phyloP scores from a whole-genome alignment of 2,113 vertebrate species.

The Myrmecobius fasciatus region DNA sequence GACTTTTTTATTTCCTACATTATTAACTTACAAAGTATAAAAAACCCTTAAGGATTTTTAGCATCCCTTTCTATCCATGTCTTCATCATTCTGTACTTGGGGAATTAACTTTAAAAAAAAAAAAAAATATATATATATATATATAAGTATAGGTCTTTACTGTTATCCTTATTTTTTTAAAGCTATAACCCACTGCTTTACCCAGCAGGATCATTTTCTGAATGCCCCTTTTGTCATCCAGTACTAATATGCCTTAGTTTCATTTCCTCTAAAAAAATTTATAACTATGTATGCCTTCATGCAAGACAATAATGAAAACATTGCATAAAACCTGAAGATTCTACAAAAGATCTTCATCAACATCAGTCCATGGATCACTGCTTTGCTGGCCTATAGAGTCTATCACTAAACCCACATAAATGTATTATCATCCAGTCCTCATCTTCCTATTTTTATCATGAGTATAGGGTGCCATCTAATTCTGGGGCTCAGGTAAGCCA shows the following conservation, averaged over 20 bases:
- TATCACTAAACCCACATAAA: background rate
- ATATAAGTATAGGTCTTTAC: background rate
- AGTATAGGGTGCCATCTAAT: background rate
- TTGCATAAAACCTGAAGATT: background rate
- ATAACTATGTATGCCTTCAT: background rate
- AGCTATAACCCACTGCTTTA: background rate
- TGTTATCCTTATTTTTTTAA: background rate
- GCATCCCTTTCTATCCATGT: background rate
- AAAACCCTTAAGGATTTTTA: background rate
- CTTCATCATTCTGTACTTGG: background rate
- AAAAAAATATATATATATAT: no score
- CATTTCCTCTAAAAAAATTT: background rate
- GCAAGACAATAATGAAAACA: background rate
- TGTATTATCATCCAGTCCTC: background rate
- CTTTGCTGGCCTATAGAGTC: background rate
- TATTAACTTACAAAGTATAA: background rate
- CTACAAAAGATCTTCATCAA: background rate
- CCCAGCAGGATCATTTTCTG: background rate
- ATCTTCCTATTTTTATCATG: background rate
- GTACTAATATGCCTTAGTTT: background rate
- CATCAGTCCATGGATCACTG: background rate
- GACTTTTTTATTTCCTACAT: background rate
- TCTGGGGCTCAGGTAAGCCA: background rate
- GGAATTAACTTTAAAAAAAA: background rate
- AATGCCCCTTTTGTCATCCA: background rate